These are phyloP conservation scores for Stichodactyla mertensii DNA, from an alignment of 64 coral and sea anemone species.

Conservation along the genomic window DNA sequence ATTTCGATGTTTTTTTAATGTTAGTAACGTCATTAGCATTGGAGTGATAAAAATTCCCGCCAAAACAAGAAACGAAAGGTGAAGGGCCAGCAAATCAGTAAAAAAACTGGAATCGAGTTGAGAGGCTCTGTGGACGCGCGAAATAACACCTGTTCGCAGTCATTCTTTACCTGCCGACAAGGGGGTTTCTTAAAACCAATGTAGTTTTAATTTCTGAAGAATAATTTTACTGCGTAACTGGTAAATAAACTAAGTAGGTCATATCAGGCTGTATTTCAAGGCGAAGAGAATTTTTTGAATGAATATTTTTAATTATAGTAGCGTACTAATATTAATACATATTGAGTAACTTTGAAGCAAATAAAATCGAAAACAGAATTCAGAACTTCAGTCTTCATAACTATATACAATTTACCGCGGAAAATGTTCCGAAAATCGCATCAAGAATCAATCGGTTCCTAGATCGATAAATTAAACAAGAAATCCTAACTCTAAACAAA, in stretches of 20 bases:
- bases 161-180: neutral
- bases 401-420: too few species aligned
- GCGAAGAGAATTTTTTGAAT: too few species aligned
- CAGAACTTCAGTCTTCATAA: too few species aligned
- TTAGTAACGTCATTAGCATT: neutral
- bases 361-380: too few species aligned
- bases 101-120: neutral
- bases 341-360: too few species aligned
- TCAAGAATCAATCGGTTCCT: neutral
- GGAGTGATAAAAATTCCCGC: neutral
- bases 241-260: neutral
- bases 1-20: too few species aligned
- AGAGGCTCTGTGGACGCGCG: neutral
- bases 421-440: too few species aligned
- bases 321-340: too few species aligned
- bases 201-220: neutral
- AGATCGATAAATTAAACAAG: neutral
- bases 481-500: neutral
- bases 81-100: neutral
- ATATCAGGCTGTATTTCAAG: neutral
- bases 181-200: neutral
- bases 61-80: neutral
- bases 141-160: neutral
- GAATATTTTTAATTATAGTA: too few species aligned
- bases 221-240: neutral